Evolutionary conservation across 1,140 invertebrate species (phyloP).

Genomic region (Caenorhabditis latens): DNA sequence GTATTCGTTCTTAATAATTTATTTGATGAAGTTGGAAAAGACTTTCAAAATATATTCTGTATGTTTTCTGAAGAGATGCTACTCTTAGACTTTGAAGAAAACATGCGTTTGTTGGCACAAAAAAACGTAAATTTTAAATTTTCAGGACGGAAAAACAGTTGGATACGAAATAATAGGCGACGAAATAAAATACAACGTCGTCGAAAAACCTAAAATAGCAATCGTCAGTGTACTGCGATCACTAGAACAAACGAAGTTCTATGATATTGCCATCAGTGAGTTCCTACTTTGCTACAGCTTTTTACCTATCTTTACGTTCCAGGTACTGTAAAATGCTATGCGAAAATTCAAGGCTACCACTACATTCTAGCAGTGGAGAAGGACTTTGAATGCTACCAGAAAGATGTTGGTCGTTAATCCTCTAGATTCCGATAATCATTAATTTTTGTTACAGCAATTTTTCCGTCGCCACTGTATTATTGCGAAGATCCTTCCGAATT

Average conservation of each 20-base stretch:
- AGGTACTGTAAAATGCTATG: slow-evolving; percentile 59
- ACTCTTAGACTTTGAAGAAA: too few relatives aligned
- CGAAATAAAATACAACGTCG: slow-evolving; percentile 17
- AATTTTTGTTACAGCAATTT: slow-evolving; percentile 19
- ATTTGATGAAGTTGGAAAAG: too few relatives aligned
- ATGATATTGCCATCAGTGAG: slow-evolving; percentile 30
- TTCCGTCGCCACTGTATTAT: slow-evolving; percentile 58
- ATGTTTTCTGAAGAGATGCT: too few relatives aligned
- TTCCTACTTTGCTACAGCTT: neutral
- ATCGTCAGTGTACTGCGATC: slow-evolving; percentile 10
- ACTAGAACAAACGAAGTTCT: slow-evolving; percentile 1
- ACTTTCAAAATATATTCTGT: too few relatives aligned
- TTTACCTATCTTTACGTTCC: neutral
- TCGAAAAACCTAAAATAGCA: slow-evolving; percentile 32
- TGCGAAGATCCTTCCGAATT: slow-evolving; percentile 18
- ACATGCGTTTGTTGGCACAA: too few relatives aligned
- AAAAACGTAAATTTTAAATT: neutral
- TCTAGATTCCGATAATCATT: neutral
- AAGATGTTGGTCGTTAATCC: slow-evolving; percentile 35
- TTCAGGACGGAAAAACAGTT: slow-evolving; percentile 25
- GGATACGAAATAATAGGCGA: slow-evolving; percentile 43
- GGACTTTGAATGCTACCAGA: slow-evolving; percentile 48
- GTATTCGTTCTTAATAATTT: too few relatives aligned
- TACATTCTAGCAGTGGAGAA: slow-evolving; percentile 52
- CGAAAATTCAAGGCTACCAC: slow-evolving; percentile 58